phyloP scores from a whole-genome alignment of 2,888 invertebrate species.

The Iselma pallidipennis region DNA sequence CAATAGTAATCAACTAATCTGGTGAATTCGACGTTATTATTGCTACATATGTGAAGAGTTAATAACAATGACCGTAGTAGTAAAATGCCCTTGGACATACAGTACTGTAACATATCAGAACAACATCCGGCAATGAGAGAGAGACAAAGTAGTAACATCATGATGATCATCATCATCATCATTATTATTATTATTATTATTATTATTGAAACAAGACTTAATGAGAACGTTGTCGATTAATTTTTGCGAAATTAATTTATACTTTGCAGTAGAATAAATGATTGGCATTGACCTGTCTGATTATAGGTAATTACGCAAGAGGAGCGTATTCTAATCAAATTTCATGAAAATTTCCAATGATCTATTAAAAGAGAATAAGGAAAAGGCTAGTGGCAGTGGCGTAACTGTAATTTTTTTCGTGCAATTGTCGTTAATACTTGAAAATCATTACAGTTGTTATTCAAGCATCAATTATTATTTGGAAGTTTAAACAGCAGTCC shows the following conservation, averaged over 20 bases:
- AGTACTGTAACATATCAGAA: conserved; percentile 11
- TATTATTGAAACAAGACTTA: conserved; percentile 6
- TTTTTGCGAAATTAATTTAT: conserved; percentile 21
- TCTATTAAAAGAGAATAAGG: background rate
- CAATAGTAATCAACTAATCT: background rate
- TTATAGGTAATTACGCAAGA: background rate
- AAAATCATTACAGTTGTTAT: too few species aligned
- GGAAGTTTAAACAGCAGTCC: too few species aligned
- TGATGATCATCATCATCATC: background rate
- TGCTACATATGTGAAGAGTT: conserved; percentile 3
- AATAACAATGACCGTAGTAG: conserved; percentile 18
- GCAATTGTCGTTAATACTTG: too few species aligned
- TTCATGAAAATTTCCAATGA: background rate
- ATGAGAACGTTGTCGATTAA: conserved; percentile 20
- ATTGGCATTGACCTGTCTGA: background rate
- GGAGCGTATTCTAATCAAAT: background rate
- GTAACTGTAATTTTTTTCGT: too few species aligned
- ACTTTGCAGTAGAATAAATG: background rate
- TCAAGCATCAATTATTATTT: too few species aligned
- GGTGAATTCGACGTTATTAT: background rate
- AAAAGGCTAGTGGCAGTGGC: too few species aligned
- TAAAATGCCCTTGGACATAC: conserved; percentile 19
- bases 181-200: background rate
- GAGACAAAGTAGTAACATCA: background rate
- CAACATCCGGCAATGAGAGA: conserved; percentile 13